A percentile compares a stretch with the other conserved stretches of the same genome.
These are phyloP conservation scores for Aphidius ervi DNA, from an alignment of 1,140 invertebrate species.

Conservation along the genomic window DNA sequence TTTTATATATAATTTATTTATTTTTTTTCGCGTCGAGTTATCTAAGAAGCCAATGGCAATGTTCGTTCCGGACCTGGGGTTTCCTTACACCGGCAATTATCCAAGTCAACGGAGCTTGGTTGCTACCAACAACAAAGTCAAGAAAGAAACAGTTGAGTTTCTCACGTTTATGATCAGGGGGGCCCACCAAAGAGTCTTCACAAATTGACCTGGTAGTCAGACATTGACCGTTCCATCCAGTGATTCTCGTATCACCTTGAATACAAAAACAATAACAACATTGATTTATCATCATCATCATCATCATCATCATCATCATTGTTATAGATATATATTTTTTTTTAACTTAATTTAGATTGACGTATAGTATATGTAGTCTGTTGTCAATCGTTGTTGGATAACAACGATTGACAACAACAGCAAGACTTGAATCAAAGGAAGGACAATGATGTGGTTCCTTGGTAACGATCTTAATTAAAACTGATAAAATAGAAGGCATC, in stretches of 20 bases:
- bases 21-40: too few species aligned
- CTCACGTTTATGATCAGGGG: conserved; percentile 3
- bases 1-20: too few species aligned
- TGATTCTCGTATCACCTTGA: conserved; percentile 20
- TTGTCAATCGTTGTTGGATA: not conserved
- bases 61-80: conserved; percentile 13
- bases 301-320: not conserved
- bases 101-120: conserved; percentile 18
- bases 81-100: conserved; percentile 23
- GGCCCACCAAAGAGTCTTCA: not conserved
- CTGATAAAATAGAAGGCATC: not conserved
- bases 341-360: conserved; percentile 1
- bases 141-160: not conserved
- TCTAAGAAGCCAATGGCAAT: conserved; percentile 1
- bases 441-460: too few species aligned
- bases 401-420: not conserved
- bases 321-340: not conserved
- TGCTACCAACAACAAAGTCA: conserved; percentile 5
- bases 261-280: conserved; percentile 13
- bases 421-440: not conserved
- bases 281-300: not conserved
- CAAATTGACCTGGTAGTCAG: conserved; percentile 4
- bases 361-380: not conserved
- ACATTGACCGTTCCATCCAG: conserved; percentile 21
- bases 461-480: too few species aligned